Conservation (phyloP, 53 echinoderm and acorn worm genomes). For the Echinarachnius parma region DNA sequence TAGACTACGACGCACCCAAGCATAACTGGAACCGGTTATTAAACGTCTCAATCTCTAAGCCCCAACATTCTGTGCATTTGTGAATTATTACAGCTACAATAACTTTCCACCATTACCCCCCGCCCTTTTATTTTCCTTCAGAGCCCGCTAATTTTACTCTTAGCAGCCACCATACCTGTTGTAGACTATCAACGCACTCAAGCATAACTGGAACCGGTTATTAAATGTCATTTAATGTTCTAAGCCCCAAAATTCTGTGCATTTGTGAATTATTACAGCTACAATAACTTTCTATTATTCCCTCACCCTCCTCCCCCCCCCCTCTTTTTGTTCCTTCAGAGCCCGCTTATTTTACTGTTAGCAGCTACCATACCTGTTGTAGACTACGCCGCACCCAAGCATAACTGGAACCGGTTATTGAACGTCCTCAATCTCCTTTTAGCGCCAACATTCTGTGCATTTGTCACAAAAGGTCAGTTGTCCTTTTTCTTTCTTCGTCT, state of each 20-base stretch:
- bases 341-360: constrained; percentile 51
- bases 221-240: constrained; percentile 68
- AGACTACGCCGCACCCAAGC: constrained; percentile 84
- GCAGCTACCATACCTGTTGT: constrained; percentile 80
- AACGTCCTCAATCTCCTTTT: constrained; percentile 63
- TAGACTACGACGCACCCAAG: constrained; percentile 87
- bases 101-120: too few relatives aligned
- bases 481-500: too few relatives aligned
- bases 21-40: constrained; percentile 89
- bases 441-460: constrained; percentile 79
- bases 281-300: too few relatives aligned
- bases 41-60: constrained; percentile 61
- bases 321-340: too few relatives aligned
- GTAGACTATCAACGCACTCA: constrained; percentile 92
- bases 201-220: constrained; percentile 84
- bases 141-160: constrained; percentile 53
- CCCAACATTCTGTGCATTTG: constrained; percentile 78
- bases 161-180: constrained; percentile 71
- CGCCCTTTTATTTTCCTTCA: too few relatives aligned
- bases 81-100: too few relatives aligned
- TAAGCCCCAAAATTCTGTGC: constrained; percentile 77
- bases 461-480: too few relatives aligned
- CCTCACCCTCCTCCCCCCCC: too few relatives aligned
- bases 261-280: too few relatives aligned
- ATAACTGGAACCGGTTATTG: constrained; percentile 85